Evolutionary conservation across 2,113 vertebrate genomes (phyloP).

Genomic region (Burhinus bistriatus): DNA sequence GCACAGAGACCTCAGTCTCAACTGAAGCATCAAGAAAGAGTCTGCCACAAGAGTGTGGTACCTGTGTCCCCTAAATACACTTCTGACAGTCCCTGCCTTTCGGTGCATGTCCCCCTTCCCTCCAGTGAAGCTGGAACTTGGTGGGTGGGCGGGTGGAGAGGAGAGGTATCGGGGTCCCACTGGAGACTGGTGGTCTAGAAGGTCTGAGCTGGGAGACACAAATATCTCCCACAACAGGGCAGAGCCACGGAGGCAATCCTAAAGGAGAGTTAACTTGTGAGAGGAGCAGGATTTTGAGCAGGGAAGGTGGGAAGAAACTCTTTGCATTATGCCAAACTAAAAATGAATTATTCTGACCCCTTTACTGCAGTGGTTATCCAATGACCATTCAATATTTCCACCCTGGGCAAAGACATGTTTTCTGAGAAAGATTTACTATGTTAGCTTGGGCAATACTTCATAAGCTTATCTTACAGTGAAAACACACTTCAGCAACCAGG

Average conservation of each 20-base stretch:
- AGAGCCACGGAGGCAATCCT: background rate
- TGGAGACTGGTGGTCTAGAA: background rate
- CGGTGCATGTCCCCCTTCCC: background rate
- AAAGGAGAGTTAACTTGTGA: background rate
- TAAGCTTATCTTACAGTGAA: constrained; percentile 71
- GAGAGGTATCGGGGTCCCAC: background rate
- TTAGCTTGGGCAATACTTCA: constrained; percentile 70
- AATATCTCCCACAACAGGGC: background rate
- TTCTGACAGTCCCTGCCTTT: background rate
- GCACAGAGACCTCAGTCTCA: background rate
- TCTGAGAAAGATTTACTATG: constrained; percentile 73
- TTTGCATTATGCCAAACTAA: constrained; percentile 27
- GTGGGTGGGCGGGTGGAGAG: background rate
- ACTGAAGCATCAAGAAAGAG: background rate
- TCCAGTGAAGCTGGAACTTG: background rate
- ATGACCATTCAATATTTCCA: constrained; percentile 72
- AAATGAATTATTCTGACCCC: constrained; percentile 66
- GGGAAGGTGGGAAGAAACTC: constrained; percentile 1
- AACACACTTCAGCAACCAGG: constrained; percentile 54
- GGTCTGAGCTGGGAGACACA: background rate
- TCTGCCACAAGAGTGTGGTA: rapidly evolving
- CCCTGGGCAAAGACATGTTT: constrained; percentile 66
- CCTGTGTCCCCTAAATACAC: rapidly evolving
- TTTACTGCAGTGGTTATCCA: constrained; percentile 64
- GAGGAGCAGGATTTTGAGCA: constrained; percentile 8